A percentile compares a stretch with the other conserved stretches of the same genome.
phyloP scores from a whole-genome alignment of 2,888 invertebrate species.

The Ormyrus nitidulus region DNA sequence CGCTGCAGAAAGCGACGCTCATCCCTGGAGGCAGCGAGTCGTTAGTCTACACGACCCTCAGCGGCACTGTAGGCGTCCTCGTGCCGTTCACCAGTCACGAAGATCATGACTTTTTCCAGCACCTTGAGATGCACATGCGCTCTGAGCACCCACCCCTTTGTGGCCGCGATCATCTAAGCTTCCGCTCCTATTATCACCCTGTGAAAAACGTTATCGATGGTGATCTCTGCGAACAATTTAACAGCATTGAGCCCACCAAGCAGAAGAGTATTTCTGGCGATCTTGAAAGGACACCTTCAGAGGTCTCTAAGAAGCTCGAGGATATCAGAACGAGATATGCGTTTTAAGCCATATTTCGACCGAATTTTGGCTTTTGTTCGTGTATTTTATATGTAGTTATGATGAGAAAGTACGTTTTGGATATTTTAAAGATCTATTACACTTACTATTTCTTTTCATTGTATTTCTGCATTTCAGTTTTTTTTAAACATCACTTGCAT shows the following conservation, averaged over 20 bases:
- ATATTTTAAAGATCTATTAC: no score
- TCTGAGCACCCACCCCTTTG: constrained; percentile 97
- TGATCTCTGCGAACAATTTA: constrained; percentile 99
- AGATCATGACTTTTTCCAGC: constrained; percentile 99
- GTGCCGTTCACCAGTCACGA: constrained; percentile 96
- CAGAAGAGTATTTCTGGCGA: constrained; percentile 97
- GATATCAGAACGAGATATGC: constrained; percentile 99
- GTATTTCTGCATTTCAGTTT: no score
- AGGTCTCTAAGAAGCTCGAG: constrained; percentile 98
- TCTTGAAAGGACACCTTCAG: constrained; percentile 95
- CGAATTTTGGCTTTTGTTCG: no score
- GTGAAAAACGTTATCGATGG: constrained; percentile 99
- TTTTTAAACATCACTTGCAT: no score
- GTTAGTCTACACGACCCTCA: constrained; percentile 95
- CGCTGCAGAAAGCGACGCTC: constrained; percentile 95
- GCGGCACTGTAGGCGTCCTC: constrained; percentile 94
- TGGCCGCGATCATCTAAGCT: constrained; percentile 97
- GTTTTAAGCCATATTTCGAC: constrained; percentile 81
- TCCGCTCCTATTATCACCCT: constrained; percentile 97
- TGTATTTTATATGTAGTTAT: no score
- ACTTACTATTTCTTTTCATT: no score
- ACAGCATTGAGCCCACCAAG: constrained; percentile 93
- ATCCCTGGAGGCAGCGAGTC: constrained; percentile 99
- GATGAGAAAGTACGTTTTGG: no score
- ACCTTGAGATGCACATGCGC: constrained; percentile 99